Percentiles rank a stretch among this genome's conserved stretches.
Conservation (phyloP, 2,113 vertebrate genomes). For the Hucho hucho region DNA sequence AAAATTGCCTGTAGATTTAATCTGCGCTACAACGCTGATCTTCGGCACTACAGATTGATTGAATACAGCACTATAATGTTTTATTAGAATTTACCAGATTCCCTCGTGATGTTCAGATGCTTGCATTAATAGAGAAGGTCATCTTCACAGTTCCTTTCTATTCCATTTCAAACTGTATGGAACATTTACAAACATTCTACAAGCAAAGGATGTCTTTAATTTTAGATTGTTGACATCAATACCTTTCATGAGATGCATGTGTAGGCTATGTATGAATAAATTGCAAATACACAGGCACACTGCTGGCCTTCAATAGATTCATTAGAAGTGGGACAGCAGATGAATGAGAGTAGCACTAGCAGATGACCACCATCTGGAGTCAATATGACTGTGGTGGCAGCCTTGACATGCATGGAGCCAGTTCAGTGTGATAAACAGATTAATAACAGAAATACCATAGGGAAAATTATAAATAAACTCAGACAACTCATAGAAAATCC, state of each 20-base stretch:
- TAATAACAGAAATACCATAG: not conserved
- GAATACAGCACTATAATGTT: no score
- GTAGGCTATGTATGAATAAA: not conserved
- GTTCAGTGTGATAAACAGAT: not conserved
- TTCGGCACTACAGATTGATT: no score
- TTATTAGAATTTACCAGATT: no score
- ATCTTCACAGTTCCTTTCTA: not conserved
- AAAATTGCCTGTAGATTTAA: no score
- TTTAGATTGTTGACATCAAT: not conserved
- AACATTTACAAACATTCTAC: not conserved
- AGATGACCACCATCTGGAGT: slow-evolving; percentile 83
- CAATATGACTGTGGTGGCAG: not conserved
- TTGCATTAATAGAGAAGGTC: no score
- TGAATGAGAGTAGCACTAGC: slow-evolving; percentile 71
- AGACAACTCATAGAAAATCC: not conserved
- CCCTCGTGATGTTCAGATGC: no score
- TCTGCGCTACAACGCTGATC: no score
- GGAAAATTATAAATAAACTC: not conserved
- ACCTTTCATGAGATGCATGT: not conserved
- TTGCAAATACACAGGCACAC: slow-evolving; percentile 14
- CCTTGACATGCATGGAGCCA: not conserved
- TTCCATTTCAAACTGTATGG: not conserved
- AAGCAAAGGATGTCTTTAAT: not conserved
- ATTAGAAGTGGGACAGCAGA: slow-evolving; percentile 61
- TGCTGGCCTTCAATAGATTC: slow-evolving; percentile 22